Evolutionary conservation across 2,888 invertebrate genomes (phyloP).

Genomic region (Pyrrhia umbra): DNA sequence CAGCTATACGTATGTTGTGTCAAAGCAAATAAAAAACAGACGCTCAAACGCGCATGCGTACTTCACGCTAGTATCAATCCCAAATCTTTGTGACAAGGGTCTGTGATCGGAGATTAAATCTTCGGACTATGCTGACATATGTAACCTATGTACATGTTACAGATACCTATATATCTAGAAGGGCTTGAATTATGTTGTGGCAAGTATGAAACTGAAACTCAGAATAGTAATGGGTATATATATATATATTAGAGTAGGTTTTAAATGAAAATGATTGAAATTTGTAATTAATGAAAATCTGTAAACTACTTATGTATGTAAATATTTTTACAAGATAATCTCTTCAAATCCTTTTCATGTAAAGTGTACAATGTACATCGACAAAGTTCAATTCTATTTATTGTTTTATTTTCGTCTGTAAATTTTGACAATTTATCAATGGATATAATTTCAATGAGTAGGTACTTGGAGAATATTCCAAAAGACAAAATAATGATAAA

Average conservation of each 20-base stretch:
- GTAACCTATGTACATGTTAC: conserved; percentile 12
- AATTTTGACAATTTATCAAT: no score
- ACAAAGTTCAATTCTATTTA: no score
- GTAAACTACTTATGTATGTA: no score
- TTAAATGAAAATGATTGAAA: background rate
- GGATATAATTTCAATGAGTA: no score
- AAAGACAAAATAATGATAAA: background rate
- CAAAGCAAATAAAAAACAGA: conserved; percentile 46
- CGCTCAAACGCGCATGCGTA: conserved; percentile 43
- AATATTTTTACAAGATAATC: no score
- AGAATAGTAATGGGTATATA: background rate
- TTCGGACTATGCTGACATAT: conserved; percentile 52
- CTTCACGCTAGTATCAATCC: conserved; percentile 73
- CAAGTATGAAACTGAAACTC: background rate
- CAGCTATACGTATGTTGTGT: conserved; percentile 14
- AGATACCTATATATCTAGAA: background rate
- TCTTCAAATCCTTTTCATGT: no score
- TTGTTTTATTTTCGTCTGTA: no score
- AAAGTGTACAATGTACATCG: no score
- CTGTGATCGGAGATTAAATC: conserved; percentile 75
- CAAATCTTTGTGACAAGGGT: conserved; percentile 78
- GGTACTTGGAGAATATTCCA: background rate
- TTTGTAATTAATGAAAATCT: background rate
- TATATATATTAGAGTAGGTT: background rate
- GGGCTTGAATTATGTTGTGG: background rate